Conservation (phyloP, 1,140 invertebrate species). For the Aphaenogaster ashmeadi region DNA sequence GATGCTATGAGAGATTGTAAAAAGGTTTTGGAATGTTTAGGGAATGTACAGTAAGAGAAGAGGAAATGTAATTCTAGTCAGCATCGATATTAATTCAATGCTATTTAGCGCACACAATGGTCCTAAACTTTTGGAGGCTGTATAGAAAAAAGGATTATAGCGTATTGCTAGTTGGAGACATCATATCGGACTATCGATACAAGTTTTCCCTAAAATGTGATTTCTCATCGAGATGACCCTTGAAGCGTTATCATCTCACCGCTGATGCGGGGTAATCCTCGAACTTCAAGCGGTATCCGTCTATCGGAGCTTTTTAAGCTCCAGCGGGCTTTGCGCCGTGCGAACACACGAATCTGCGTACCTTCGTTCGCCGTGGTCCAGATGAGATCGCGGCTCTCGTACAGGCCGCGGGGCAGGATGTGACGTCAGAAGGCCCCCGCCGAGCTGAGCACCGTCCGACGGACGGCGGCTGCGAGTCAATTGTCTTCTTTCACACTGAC, state of each 20-base stretch:
- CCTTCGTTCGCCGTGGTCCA: conserved; percentile 78
- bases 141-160: not conserved
- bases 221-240: not conserved
- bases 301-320: conserved; percentile 33
- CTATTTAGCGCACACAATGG: not conserved
- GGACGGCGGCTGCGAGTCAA: conserved; percentile 81
- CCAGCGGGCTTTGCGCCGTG: conserved; percentile 32
- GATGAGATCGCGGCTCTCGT: conserved; percentile 78
- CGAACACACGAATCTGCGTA: conserved; percentile 77
- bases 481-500: conserved; percentile 82
- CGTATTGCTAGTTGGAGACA: not conserved
- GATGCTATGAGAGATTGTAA: not conserved
- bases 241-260: not conserved
- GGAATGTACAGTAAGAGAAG: not conserved
- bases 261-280: not conserved
- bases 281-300: not conserved
- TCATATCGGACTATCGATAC: not conserved
- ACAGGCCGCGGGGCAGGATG: conserved; percentile 80
- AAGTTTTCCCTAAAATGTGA: not conserved
- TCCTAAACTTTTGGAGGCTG: not conserved
- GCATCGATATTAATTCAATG: not conserved
- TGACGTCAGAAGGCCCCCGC: conserved; percentile 84
- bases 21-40: not conserved
- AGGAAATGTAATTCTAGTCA: not conserved
- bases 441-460: conserved; percentile 78